Evolutionary conservation across 2,888 invertebrate species (phyloP), one percentile per base, ranked within the genome.

Genomic region (Exocentrus adspersus): DNA sequence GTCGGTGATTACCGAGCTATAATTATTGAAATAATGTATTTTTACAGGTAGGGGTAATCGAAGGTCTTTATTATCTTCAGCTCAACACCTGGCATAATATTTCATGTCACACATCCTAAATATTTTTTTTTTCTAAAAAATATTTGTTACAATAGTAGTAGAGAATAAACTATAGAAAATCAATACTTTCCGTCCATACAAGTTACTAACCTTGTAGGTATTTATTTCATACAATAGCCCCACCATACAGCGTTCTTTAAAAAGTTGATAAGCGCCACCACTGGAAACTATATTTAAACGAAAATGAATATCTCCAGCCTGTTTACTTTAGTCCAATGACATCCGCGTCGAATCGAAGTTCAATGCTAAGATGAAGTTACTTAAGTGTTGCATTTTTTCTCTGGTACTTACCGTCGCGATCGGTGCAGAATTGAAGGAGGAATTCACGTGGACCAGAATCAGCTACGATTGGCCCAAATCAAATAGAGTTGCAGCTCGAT

Each of bases 401-500:
- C 14, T 62, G 1, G 43, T 60, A 2, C 21, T 64, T n/a, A 45
- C 56, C 12, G 45, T 30, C 4, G 72, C 71, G 9, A 43, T 24
- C 6, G 50, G 71, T 61, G 69, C 66, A 12, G 80, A 80, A 2
- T 65, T 82, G 42, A 77, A 74, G 20, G 81, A 82, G 71, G 80
- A 80, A 68, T 82, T 82, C 65, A 77, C 80, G 0, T 82, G 82
- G 82, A 78, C 78, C 14, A 74, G 81, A 54, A 77, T 82, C 20
- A 76, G 64, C 60, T 82, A 79, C 60, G 72, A 56, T 14, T 74
- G 75, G 73, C 72, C 73, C 2, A 58, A 56, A n/a, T n/a, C 21
- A 62, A 54, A 14, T 50, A 42, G 20, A 42, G 43, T 19, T 14
- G 45, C 16, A 41, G 21, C n/a, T n/a, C n/a, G n/a, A n/a, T n/a